Percentiles rank a stretch among this genome's conserved stretches.
Conservation (phyloP, 2,888 invertebrate species). For the Notocelia uddmanniana region DNA sequence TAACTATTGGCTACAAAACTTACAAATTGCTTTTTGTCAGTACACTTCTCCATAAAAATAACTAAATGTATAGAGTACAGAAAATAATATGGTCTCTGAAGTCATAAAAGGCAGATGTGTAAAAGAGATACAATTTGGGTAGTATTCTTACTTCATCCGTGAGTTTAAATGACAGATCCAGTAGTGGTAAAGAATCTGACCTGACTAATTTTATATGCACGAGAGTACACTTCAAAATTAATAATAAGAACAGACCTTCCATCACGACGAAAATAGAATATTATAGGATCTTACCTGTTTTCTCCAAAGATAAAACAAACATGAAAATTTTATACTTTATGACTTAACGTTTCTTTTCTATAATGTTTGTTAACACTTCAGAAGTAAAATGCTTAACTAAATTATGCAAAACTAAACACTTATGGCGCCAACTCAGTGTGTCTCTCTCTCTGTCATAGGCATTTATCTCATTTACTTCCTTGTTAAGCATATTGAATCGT, state of each 20-base stretch:
- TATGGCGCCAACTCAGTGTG: background rate
- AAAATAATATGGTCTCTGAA: background rate
- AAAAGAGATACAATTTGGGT: background rate
- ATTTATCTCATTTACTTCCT: background rate
- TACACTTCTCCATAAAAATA: background rate
- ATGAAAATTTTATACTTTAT: too few species aligned
- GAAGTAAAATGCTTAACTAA: background rate
- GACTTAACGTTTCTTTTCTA: background rate
- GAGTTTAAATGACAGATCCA: too few species aligned
- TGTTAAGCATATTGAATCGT: background rate
- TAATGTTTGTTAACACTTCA: background rate
- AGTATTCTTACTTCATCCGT: too few species aligned
- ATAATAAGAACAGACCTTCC: too few species aligned
- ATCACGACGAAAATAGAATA: too few species aligned
- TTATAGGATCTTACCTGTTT: too few species aligned
- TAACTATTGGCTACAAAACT: background rate
- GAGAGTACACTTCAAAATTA: too few species aligned
- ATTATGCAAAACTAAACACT: background rate
- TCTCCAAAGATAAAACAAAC: too few species aligned
- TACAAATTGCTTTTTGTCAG: background rate
- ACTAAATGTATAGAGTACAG: background rate
- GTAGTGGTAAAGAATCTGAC: too few species aligned
- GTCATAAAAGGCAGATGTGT: background rate
- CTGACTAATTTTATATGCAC: too few species aligned
- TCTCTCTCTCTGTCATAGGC: background rate